Evolutionary conservation across 2,113 vertebrate species (phyloP).

Genomic region (Gnathonemus echidnorhynchus): DNA sequence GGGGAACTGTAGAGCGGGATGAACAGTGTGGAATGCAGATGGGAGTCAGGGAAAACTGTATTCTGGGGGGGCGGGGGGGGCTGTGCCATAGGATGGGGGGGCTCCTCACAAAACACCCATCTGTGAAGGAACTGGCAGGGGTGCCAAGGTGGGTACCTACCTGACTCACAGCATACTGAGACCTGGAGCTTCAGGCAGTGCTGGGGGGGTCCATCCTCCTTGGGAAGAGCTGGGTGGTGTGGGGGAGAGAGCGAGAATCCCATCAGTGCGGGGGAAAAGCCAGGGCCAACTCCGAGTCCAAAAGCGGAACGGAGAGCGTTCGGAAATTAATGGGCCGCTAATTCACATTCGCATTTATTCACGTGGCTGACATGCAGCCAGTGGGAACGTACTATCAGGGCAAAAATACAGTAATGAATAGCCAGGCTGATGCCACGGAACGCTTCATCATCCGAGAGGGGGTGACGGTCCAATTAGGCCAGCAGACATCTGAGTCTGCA

Average conservation of each 20-base stretch:
- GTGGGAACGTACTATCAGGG: not conserved
- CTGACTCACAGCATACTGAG: slow-evolving; percentile 58
- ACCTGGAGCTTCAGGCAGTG: slow-evolving; percentile 66
- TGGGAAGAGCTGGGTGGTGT: slow-evolving; percentile 48
- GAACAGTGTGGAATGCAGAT: not conserved
- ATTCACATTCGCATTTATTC: not conserved
- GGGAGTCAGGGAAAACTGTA: not conserved
- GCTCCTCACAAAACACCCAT: not conserved
- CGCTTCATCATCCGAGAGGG: not conserved
- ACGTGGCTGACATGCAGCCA: not conserved
- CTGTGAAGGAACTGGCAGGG: slow-evolving; percentile 15
- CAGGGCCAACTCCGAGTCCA: not conserved
- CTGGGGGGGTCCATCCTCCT: slow-evolving; percentile 59
- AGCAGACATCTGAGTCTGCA: not conserved
- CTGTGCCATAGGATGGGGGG: not conserved
- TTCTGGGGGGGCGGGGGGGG: not conserved
- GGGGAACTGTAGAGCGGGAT: not conserved
- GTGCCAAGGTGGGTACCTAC: slow-evolving; percentile 55
- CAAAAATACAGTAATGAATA: slow-evolving; percentile 13
- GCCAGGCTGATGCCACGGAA: not conserved
- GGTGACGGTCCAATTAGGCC: slow-evolving; percentile 12
- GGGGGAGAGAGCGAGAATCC: not conserved
- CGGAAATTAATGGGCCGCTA: slow-evolving; percentile 10
- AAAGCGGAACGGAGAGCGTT: not conserved
- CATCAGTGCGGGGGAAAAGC: slow-evolving; percentile 5